Evolutionary conservation across 2,888 invertebrate species (phyloP).

Genomic region (Acrobasis suavella): DNA sequence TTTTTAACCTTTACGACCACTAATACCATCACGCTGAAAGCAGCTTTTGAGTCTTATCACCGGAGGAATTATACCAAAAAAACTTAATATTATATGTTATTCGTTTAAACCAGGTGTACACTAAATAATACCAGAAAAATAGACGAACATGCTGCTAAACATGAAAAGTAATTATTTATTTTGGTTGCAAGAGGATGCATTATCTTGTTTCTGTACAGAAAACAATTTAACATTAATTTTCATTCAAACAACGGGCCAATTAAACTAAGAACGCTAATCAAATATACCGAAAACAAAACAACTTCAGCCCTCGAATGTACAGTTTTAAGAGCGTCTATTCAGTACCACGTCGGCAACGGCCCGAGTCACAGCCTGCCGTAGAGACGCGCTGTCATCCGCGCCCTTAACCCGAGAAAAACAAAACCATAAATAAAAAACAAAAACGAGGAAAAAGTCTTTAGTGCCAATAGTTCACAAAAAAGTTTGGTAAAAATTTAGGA

Average conservation of each 20-base stretch:
- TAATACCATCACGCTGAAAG: too few species aligned
- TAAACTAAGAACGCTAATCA: slow-evolving; percentile 36
- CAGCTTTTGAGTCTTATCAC: too few species aligned
- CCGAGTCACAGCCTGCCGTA: slow-evolving; percentile 48
- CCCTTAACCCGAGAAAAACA: slow-evolving; percentile 36
- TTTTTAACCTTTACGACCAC: too few species aligned
- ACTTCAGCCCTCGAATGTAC: slow-evolving; percentile 46
- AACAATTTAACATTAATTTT: slow-evolving; percentile 8
- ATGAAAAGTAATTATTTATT: too few species aligned
- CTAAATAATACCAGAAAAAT: too few species aligned
- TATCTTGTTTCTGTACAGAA: background rate
- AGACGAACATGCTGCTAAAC: too few species aligned
- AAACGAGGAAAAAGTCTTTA: slow-evolving; percentile 42
- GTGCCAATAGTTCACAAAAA: slow-evolving; percentile 28
- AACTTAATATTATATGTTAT: too few species aligned
- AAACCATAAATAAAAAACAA: slow-evolving; percentile 38
- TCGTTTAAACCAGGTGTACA: too few species aligned
- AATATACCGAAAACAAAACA: slow-evolving; percentile 40
- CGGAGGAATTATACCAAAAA: too few species aligned
- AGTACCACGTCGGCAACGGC: slow-evolving; percentile 60
- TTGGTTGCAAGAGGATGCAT: background rate
- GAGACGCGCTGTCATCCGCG: slow-evolving; percentile 34
- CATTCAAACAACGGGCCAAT: slow-evolving; percentile 15
- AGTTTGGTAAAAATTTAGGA: slow-evolving; percentile 34
- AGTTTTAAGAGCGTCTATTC: slow-evolving; percentile 51